Base-by-base conservation (phyloP, 2,113 vertebrate genomes). In the Psammodynastes pulverulentus region DNA sequence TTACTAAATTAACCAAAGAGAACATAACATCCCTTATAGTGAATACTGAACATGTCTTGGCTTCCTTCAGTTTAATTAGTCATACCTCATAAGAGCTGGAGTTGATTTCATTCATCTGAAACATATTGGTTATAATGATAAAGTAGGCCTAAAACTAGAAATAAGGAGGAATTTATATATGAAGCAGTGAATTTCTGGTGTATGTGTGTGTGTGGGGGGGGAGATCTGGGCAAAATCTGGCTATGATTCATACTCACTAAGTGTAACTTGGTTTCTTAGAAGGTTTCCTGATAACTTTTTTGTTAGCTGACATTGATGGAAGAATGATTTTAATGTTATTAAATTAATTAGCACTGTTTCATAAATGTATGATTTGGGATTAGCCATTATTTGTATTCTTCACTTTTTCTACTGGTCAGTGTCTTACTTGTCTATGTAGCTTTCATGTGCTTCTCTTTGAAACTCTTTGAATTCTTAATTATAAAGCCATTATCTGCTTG, bases 21-120 rank as follows among this genome's bases (percentile, higher is more conserved):
- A 91, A 96, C 93, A 96, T 86, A 96, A 95, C 91, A 85, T 88
- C 43, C 90, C 91, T 39, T 0, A 7, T n/a, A 34, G 9, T 89
- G 86, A 96, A 92, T 87, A 96, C 96, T 95, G 52, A 72, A 92
- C 93, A 94, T 96, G 93, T 93, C 49, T 91, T 43, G 89, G 10
- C 5, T 48, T 93, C 84, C 86, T 94, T 79, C 93, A 91, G 67
- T 95, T 94, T 91, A 95, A 72, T 95, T 92, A 95, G 89, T 92
- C 90, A 91, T 86, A 89, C 93, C 52, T 52, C 2, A 46, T 90
- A 93, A 79, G 24, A 46, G 3, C 46, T 89, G 1, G 23, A 93
- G 88, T 26, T 26, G 91, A 48, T 45, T 52, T 51, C 4, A 9
- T 43, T 29, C 88, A 88, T 88, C 10, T 4, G 0, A 85, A 39